Evolutionary conservation across 2,797 vertebrate genomes (phyloP).

Genomic region (Orestias chungarensis): DNA sequence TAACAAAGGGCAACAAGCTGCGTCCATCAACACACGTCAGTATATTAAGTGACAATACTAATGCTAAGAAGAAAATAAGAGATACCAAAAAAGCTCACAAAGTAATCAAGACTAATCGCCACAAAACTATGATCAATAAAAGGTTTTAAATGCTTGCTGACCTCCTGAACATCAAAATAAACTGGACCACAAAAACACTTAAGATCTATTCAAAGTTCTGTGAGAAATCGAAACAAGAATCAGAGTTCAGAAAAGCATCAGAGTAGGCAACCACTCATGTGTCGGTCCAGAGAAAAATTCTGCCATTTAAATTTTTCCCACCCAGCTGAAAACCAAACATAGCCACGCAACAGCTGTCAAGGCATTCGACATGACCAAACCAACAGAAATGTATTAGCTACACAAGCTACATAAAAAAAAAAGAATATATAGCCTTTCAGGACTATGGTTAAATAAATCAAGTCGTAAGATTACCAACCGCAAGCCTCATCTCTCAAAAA

Average conservation of each 20-base stretch:
- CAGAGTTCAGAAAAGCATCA: neutral
- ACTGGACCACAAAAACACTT: slow-evolving; percentile 8
- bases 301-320: neutral
- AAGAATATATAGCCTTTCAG: neutral
- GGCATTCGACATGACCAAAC: neutral
- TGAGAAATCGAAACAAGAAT: slow-evolving; percentile 25
- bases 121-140: slow-evolving; percentile 8
- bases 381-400: neutral
- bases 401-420: neutral
- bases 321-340: neutral
- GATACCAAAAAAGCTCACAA: neutral
- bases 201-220: slow-evolving; percentile 2
- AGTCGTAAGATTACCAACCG: neutral
- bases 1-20: neutral
- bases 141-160: neutral
- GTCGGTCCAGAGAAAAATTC: neutral
- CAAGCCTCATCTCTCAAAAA: neutral
- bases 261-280: neutral
- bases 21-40: slow-evolving; percentile 1
- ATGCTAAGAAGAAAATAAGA: slow-evolving; percentile 2
- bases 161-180: neutral
- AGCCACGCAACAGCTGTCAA: neutral
- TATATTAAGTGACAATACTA: slow-evolving; percentile 3
- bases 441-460: too few species aligned
- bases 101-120: slow-evolving; percentile 7